phyloP scores from a whole-genome alignment of 2,797 vertebrate genomes.

The Rhinichthys osculus region DNA sequence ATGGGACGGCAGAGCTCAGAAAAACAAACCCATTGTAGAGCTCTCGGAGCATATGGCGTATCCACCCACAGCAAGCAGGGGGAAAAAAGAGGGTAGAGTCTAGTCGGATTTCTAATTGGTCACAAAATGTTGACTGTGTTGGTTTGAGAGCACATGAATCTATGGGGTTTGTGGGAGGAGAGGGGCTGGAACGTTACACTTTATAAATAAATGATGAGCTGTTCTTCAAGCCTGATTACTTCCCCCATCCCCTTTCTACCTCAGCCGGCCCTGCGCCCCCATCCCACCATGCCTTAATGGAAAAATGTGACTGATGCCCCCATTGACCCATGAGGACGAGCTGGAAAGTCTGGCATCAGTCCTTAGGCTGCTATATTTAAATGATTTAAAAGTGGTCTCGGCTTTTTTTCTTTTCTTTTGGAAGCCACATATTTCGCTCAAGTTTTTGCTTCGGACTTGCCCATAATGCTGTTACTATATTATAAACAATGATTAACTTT shows the following conservation, averaged over 20 bases:
- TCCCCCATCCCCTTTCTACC: conserved; percentile 54
- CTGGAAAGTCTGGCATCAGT: conserved; percentile 40
- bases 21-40: conserved; percentile 65
- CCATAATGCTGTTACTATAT: conserved; percentile 57
- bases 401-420: conserved; percentile 41
- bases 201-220: conserved; percentile 77
- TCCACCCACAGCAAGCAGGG: conserved; percentile 61
- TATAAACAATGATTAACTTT: conserved; percentile 58
- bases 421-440: conserved; percentile 56
- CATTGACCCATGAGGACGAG: conserved; percentile 55
- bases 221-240: conserved; percentile 63
- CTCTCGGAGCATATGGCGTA: conserved; percentile 63
- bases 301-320: conserved; percentile 57
- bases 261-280: conserved; percentile 40
- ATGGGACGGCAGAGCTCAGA: conserved; percentile 58
- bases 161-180: conserved; percentile 50
- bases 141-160: conserved; percentile 46
- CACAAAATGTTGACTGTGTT: conserved; percentile 54
- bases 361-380: conserved; percentile 9
- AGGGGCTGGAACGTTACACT: conserved; percentile 65
- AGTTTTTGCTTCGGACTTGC: background rate
- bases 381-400: background rate
- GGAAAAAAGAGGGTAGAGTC: conserved; percentile 50
- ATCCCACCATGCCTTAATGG: conserved; percentile 58
- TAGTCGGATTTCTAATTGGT: conserved; percentile 58